Base-by-base conservation (phyloP, 2,113 vertebrate genomes). In the Osmerus mordax region DNA sequence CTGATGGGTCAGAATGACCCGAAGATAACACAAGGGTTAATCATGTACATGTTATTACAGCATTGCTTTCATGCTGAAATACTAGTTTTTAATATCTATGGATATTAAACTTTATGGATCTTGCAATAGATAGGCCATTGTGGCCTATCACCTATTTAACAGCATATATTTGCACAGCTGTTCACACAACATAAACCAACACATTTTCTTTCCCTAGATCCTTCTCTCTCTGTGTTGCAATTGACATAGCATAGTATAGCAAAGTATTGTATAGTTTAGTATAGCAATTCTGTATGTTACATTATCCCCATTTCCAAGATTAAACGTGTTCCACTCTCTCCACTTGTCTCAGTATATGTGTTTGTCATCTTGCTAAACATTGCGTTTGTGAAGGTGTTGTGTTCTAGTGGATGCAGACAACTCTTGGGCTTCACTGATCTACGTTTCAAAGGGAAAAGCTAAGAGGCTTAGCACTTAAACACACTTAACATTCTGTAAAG, bases 241-340 rank as follows among this genome's bases (percentile, higher is more conserved):
- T 54, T 55, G 28, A 41, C 63, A 56, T 60, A 36, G 32, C 32
- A 36, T 36, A 36, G 4, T 7, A 12, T 47, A 47, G 41, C 41
- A 47, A 8, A 11, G 41, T 47, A 47, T 47, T 9, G 9, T 47
- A 47, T 11, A 47, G 67, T 68, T 68, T 58, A 68, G 73, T 77
- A 36, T 77, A 79, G 60, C 67, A 73, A 65, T 55, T 65, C 67
- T 76, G 68, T 71, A 70, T 53, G 80, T 65, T 56, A 67, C 16
- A 81, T 75, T 70, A 59, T 75, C 76, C 77, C 72, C 75, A 62
- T 80, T 86, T 76, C 86, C 41, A 74, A 84, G 67, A 81, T 84
- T 89, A 88, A 90, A 87, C 55, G 16, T 73, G 59, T 80, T 73
- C 18, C 61, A 32, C 65, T 69, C 15, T 75, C n/a, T 15, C 47